phyloP scores from a whole-genome alignment of 1,140 invertebrate genomes.

The Drosophila melanica region DNA sequence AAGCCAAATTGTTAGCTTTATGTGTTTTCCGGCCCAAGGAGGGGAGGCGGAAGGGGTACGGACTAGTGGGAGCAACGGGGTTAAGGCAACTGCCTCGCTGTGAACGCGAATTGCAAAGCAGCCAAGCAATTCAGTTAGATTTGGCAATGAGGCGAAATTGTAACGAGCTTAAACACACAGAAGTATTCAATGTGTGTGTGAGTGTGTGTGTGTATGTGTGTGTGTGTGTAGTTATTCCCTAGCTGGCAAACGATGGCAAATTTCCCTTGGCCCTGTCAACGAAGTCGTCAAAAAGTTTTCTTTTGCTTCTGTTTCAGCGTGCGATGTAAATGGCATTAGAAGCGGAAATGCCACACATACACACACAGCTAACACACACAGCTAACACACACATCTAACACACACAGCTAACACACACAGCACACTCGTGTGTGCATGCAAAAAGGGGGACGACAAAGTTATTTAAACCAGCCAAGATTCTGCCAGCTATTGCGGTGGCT shows the following conservation, averaged over 20 bases:
- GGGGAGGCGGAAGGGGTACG: no score
- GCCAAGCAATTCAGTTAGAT: conserved; percentile 41
- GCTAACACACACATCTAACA: conserved; percentile 31
- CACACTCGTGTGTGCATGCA: conserved; percentile 29
- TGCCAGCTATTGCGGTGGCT: conserved; percentile 16
- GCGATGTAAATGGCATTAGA: conserved; percentile 53
- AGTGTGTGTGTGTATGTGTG: conserved; percentile 15
- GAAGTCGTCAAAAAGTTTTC: conserved; percentile 60
- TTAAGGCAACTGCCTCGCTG: background rate
- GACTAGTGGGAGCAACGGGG: background rate
- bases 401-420: conserved; percentile 2
- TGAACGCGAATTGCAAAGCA: conserved; percentile 7
- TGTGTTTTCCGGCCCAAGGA: conserved; percentile 22
- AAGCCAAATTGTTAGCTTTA: conserved; percentile 59
- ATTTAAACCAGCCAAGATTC: conserved; percentile 65
- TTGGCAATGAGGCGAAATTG: conserved; percentile 68
- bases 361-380: conserved; percentile 1
- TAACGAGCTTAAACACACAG: conserved; percentile 62
- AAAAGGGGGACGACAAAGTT: conserved; percentile 71
- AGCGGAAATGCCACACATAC: conserved; percentile 56
- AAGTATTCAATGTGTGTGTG: conserved; percentile 7
- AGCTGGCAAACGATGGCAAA: conserved; percentile 62
- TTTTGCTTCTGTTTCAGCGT: conserved; percentile 31
- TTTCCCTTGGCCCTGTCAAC: conserved; percentile 70
- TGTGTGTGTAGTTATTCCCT: conserved; percentile 42